Evolutionary conservation across 2,888 invertebrate genomes (phyloP).

Genomic region (Drosophila falleni): DNA sequence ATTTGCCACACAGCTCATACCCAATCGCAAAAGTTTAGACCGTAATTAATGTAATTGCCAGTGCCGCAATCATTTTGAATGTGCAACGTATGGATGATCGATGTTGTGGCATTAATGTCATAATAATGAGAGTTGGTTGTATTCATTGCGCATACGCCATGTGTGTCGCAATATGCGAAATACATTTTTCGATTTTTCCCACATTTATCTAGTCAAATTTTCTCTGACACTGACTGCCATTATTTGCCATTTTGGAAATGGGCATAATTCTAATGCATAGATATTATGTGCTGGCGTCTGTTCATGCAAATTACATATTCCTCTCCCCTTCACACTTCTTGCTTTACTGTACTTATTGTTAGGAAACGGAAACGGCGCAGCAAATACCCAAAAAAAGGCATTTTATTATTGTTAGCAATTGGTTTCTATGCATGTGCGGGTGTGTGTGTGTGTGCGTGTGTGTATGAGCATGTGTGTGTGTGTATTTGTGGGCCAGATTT

Average conservation of each 20-base stretch:
- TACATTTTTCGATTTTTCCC: conserved; percentile 53
- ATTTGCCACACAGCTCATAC: neutral
- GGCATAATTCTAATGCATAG: conserved; percentile 77
- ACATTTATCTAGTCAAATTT: conserved; percentile 64
- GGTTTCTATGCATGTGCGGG: conserved; percentile 49
- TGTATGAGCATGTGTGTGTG: conserved; percentile 22
- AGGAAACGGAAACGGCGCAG: conserved; percentile 66
- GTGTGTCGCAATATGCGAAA: conserved; percentile 43
- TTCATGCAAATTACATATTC: conserved; percentile 69
- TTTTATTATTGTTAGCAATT: conserved; percentile 76
- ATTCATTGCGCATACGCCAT: conserved; percentile 74
- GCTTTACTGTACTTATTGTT: conserved; percentile 53
- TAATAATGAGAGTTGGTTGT: conserved; percentile 59
- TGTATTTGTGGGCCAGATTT: conserved; percentile 40
- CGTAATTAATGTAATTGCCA: conserved; percentile 71
- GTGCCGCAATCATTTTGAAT: conserved; percentile 30
- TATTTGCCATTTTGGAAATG: conserved; percentile 56
- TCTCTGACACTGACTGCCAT: conserved; percentile 51
- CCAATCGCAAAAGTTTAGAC: conserved; percentile 32
- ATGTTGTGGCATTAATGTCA: conserved; percentile 66
- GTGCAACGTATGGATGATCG: conserved; percentile 56
- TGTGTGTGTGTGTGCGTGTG: conserved; percentile 16
- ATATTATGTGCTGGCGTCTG: conserved; percentile 71
- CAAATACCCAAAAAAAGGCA: conserved; percentile 48
- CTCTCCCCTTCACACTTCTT: neutral